phyloP scores from a whole-genome alignment of 2,797 vertebrate genomes.

The Takifugu ocellatus region DNA sequence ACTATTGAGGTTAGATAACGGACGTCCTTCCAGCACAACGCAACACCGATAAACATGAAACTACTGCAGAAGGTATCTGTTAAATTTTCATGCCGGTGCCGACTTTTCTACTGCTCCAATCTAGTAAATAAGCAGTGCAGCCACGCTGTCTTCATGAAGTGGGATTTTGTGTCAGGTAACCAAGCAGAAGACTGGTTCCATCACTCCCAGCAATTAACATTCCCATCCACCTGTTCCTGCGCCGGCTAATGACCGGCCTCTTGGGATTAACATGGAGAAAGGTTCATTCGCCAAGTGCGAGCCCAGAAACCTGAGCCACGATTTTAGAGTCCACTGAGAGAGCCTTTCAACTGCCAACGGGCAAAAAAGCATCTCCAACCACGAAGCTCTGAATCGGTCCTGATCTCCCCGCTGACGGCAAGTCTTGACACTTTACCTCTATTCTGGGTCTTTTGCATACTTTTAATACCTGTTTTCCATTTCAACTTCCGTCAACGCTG shows the following conservation, averaged over 20 bases:
- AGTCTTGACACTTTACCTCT: conserved; percentile 14
- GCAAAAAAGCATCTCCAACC: conserved; percentile 44
- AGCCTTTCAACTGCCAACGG: conserved; percentile 34
- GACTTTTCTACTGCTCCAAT: too few relatives aligned
- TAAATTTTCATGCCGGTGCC: too few relatives aligned
- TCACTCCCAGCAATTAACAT: conserved; percentile 22
- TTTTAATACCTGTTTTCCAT: conserved; percentile 1
- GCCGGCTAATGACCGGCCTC: conserved; percentile 52
- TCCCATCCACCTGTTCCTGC: conserved; percentile 60
- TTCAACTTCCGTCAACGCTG: too few relatives aligned
- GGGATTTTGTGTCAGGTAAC: not conserved
- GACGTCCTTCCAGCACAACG: too few relatives aligned
- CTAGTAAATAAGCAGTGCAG: not conserved
- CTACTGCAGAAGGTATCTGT: too few relatives aligned
- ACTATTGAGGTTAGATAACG: too few relatives aligned
- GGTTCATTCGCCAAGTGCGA: conserved; percentile 45
- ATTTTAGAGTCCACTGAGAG: conserved; percentile 50
- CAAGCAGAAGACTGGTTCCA: conserved; percentile 23
- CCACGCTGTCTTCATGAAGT: not conserved
- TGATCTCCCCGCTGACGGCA: conserved; percentile 5
- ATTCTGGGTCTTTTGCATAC: too few relatives aligned
- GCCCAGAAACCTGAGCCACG: conserved; percentile 53
- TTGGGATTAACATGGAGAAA: conserved; percentile 49
- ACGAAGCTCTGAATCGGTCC: conserved; percentile 26
- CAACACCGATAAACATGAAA: too few relatives aligned